These are phyloP conservation scores for Philaenus spumarius DNA, from an alignment of 1,140 invertebrate genomes.

Conservation along the genomic window DNA sequence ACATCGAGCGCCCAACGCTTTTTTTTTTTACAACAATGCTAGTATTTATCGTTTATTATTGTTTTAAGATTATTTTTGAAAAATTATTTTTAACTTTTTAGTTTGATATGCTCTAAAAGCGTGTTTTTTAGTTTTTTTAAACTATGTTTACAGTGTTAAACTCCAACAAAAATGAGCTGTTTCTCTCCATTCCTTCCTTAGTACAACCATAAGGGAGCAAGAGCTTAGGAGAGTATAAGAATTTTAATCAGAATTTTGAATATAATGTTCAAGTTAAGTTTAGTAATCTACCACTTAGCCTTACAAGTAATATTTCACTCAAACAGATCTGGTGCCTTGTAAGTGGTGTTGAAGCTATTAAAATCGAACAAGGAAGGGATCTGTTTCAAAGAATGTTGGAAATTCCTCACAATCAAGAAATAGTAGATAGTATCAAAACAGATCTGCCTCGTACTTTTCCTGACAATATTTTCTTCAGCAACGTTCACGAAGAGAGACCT, in stretches of 20 bases:
- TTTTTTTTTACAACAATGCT: too few species aligned
- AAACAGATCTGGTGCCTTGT: conserved; percentile 70
- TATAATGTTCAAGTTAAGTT: background rate
- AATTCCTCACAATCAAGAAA: conserved; percentile 33
- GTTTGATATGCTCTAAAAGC: too few species aligned
- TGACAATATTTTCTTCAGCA: conserved; percentile 87
- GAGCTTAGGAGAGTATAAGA: background rate
- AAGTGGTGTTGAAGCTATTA: conserved; percentile 66
- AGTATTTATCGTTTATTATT: too few species aligned
- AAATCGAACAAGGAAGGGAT: conserved; percentile 43
- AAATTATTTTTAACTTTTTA: too few species aligned
- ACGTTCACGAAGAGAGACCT: conserved; percentile 60
- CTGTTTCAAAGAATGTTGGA: conserved; percentile 36
- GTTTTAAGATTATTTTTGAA: too few species aligned
- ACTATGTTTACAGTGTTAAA: too few species aligned
- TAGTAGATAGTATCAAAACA: conserved; percentile 73
- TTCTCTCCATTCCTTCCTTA: background rate
- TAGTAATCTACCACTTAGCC: background rate
- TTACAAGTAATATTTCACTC: conserved; percentile 5
- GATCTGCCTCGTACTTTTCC: conserved; percentile 87
- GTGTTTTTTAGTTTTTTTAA: too few species aligned
- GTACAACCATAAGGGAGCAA: too few species aligned
- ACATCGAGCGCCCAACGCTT: too few species aligned
- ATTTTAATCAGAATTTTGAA: background rate
- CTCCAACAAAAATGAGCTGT: background rate